These are phyloP conservation scores for Spizella passerina DNA, from an alignment of 2,797 vertebrate genomes.

Conservation along the genomic window DNA sequence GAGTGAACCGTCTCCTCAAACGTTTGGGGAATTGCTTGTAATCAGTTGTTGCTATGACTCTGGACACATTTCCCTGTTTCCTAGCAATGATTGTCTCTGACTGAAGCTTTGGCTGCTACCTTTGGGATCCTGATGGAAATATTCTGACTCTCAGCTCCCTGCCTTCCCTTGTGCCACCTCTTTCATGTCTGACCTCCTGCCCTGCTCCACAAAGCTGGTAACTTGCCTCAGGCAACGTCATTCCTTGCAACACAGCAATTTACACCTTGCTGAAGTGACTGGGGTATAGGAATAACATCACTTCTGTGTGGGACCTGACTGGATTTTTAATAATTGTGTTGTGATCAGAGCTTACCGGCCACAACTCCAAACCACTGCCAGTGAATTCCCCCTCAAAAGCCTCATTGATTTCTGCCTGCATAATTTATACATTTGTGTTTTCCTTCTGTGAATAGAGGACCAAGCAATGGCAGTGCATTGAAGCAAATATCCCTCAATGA, in stretches of 20 bases:
- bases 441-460: not conserved
- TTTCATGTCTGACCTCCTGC: not conserved
- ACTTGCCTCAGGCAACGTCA: not conserved
- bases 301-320: conserved; percentile 3
- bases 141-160: not conserved
- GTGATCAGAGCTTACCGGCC: rapidly evolving
- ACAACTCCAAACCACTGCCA: not conserved
- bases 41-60: conserved; percentile 25
- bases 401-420: conserved; percentile 10
- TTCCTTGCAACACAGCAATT: conserved; percentile 11
- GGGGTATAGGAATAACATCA: not conserved
- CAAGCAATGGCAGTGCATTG: not conserved
- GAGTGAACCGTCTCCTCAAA: not conserved
- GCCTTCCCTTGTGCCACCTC: not conserved
- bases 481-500: not conserved
- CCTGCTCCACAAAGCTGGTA: not conserved
- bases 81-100: conserved; percentile 15
- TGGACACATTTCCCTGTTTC: conserved; percentile 18
- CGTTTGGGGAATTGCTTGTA: not conserved
- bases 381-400: not conserved
- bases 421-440: conserved; percentile 14
- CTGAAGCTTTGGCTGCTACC: not conserved
- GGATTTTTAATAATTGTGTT: conserved; percentile 24
- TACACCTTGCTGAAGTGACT: conserved; percentile 1
- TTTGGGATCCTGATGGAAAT: not conserved